Evolutionary conservation across 2,797 vertebrate genomes (phyloP).

Genomic region (Macropus fuliginosus): DNA sequence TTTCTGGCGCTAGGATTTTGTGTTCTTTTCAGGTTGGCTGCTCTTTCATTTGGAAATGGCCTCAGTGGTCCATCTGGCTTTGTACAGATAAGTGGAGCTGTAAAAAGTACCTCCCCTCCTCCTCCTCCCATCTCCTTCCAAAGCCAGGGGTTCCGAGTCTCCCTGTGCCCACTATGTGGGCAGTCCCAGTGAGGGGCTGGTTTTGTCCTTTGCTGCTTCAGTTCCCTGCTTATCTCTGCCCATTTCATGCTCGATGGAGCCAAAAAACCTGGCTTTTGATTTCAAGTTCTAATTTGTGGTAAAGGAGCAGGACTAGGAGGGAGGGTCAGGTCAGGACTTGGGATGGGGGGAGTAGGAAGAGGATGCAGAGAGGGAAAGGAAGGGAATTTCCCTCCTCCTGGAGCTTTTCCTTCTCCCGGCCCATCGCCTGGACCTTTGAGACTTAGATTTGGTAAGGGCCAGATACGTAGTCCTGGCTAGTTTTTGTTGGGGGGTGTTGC

Average conservation of each 20-base stretch:
- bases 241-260: slow-evolving; percentile 71
- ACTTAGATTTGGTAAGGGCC: background rate
- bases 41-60: slow-evolving; percentile 31
- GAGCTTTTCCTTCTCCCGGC: background rate
- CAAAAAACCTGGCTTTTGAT: slow-evolving; percentile 51
- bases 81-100: slow-evolving; percentile 55
- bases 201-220: slow-evolving; percentile 50
- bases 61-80: slow-evolving; percentile 43
- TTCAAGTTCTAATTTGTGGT: slow-evolving; percentile 57
- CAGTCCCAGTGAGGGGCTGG: slow-evolving; percentile 45
- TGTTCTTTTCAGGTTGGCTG: background rate
- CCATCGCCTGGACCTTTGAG: background rate
- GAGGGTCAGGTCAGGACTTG: slow-evolving; percentile 29
- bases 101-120: slow-evolving; percentile 52
- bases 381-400: slow-evolving; percentile 34
- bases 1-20: background rate
- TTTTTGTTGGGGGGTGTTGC: background rate
- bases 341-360: slow-evolving; percentile 8
- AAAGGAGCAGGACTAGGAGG: slow-evolving; percentile 45
- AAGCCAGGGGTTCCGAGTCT: slow-evolving; percentile 25
- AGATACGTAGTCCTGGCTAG: background rate
- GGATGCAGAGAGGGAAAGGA: slow-evolving; percentile 37
- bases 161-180: background rate
- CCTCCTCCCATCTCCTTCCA: slow-evolving; percentile 8
- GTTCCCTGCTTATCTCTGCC: slow-evolving; percentile 58